Conservation (phyloP, 2,113 vertebrate genomes). For the Tragelaphus imberbis region DNA sequence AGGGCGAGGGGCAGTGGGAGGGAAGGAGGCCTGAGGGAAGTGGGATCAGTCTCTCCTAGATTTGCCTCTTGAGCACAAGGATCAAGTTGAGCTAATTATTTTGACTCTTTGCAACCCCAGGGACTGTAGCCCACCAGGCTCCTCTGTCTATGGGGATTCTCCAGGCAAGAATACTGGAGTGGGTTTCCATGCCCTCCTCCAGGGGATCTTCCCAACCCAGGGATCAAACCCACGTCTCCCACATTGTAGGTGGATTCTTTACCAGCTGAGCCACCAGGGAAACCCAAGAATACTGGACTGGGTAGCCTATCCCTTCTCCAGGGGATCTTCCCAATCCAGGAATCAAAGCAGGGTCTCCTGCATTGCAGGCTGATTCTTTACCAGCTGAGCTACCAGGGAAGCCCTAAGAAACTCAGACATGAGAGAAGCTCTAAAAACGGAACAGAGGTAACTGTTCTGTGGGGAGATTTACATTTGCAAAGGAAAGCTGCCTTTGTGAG, state of each 20-base stretch:
- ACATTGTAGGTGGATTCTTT: background rate
- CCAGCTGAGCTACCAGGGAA: background rate
- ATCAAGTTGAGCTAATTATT: background rate
- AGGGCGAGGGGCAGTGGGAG: rapidly evolving
- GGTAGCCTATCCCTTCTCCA: too few species aligned
- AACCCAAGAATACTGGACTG: too few species aligned
- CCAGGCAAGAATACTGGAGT: background rate
- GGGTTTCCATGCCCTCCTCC: background rate
- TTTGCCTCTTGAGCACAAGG: too few species aligned
- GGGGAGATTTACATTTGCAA: background rate
- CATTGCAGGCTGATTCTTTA: background rate
- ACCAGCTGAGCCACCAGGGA: too few species aligned
- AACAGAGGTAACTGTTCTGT: background rate
- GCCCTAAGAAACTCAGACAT: background rate
- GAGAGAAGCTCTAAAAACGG: background rate
- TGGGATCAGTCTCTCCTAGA: background rate
- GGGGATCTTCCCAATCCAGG: background rate
- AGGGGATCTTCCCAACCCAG: background rate
- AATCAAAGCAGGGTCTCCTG: background rate
- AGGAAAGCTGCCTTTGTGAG: background rate
- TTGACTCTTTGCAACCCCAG: background rate
- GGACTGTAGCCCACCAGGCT: background rate
- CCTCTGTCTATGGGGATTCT: background rate
- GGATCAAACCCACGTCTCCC: background rate
- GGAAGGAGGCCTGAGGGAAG: background rate